Conservation (phyloP, 1,140 invertebrate species). For the Dolichoris vasculosae region DNA sequence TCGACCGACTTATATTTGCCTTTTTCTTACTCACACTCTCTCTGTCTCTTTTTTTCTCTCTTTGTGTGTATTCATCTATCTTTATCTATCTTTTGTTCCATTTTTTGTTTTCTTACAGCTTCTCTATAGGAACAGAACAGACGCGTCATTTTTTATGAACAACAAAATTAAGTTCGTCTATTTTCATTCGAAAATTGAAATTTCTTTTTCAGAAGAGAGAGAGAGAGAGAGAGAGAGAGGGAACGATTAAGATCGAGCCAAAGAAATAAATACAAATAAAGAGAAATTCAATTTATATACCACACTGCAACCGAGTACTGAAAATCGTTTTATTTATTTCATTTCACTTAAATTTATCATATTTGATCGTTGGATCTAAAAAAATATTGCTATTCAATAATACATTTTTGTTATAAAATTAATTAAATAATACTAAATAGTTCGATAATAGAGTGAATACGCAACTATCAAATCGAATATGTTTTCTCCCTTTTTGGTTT, state of each 20-base stretch:
- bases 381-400: too few species aligned
- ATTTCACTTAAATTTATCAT: neutral
- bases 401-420: too few species aligned
- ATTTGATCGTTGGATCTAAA: too few species aligned
- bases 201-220: neutral
- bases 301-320: neutral
- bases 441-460: too few species aligned
- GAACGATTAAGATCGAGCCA: too few species aligned
- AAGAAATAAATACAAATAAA: too few species aligned
- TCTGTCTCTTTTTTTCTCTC: conserved; percentile 11
- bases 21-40: neutral
- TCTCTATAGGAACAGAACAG: neutral
- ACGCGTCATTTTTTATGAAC: neutral
- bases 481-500: too few species aligned
- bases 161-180: neutral
- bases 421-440: too few species aligned
- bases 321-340: neutral
- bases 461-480: too few species aligned
- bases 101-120: neutral
- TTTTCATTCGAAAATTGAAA: neutral
- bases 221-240: too few species aligned
- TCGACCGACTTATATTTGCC: neutral
- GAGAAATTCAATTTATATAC: neutral
- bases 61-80: too few species aligned
- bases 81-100: neutral